Evolutionary conservation across 2,113 vertebrate species (phyloP).

Genomic region (Caloenas nicobarica): DNA sequence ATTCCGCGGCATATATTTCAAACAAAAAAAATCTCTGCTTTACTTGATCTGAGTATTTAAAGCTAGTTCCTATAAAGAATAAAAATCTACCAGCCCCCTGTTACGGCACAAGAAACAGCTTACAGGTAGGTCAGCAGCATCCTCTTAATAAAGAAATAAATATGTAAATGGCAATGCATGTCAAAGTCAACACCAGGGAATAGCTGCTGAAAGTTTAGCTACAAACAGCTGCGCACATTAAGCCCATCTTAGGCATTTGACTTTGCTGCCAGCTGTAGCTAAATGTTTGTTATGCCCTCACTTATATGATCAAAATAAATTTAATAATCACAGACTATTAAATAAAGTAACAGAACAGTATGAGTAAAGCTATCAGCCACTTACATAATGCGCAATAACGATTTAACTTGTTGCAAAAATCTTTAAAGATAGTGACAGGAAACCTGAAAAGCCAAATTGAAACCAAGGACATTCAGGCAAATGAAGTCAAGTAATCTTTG

Average conservation of each 20-base stretch:
- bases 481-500: background rate
- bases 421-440: background rate
- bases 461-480: background rate
- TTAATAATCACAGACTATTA: background rate
- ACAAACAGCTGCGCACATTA: background rate
- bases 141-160: background rate
- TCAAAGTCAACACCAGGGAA: background rate
- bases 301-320: background rate
- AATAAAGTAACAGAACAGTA: background rate
- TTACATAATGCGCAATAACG: fast-evolving
- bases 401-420: background rate
- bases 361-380: background rate
- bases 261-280: background rate
- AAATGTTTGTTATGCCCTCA: background rate
- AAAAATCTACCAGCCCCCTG: background rate
- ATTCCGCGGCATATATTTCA: background rate
- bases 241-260: background rate
- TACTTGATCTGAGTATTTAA: background rate
- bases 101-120: background rate
- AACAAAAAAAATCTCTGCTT: background rate
- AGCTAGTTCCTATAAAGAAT: background rate
- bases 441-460: background rate
- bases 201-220: background rate
- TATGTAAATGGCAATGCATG: background rate
- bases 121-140: background rate